phyloP scores from a whole-genome alignment of 2,113 vertebrate species.

The Guaruba guarouba region DNA sequence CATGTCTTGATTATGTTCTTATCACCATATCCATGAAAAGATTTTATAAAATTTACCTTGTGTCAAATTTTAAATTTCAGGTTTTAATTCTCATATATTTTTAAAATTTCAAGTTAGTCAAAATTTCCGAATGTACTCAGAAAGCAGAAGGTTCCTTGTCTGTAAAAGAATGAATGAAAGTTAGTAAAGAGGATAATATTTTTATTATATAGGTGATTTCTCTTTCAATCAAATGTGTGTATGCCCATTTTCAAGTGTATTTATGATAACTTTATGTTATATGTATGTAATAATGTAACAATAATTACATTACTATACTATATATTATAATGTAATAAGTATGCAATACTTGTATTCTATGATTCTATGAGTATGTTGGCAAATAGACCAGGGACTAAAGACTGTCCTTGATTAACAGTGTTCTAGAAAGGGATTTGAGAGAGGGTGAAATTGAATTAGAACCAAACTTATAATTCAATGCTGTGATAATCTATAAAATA shows the following conservation, averaged over 20 bases:
- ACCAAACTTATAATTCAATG: constrained; percentile 41
- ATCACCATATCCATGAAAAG: not conserved
- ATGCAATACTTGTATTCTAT: not conserved
- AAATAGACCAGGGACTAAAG: not conserved
- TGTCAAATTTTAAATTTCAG: not conserved
- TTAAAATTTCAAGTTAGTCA: not conserved
- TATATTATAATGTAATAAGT: not conserved
- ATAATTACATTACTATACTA: not conserved
- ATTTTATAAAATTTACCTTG: not conserved
- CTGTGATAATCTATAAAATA: constrained; percentile 56
- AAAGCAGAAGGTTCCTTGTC: not conserved
- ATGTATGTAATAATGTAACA: not conserved
- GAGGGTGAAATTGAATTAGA: not conserved
- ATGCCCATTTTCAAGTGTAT: not conserved
- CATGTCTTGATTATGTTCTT: not conserved
- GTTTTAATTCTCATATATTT: not conserved
- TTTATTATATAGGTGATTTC: not conserved
- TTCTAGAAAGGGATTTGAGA: not conserved
- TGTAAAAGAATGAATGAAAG: not conserved
- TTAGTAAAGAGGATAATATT: not conserved
- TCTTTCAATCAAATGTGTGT: not conserved
- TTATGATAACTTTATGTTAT: not conserved
- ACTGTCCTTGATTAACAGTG: not conserved
- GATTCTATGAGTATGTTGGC: not conserved
- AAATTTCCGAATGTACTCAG: not conserved